These are phyloP conservation scores for Tichodroma muraria DNA, from an alignment of 2,113 vertebrate genomes.

Conservation along the genomic window DNA sequence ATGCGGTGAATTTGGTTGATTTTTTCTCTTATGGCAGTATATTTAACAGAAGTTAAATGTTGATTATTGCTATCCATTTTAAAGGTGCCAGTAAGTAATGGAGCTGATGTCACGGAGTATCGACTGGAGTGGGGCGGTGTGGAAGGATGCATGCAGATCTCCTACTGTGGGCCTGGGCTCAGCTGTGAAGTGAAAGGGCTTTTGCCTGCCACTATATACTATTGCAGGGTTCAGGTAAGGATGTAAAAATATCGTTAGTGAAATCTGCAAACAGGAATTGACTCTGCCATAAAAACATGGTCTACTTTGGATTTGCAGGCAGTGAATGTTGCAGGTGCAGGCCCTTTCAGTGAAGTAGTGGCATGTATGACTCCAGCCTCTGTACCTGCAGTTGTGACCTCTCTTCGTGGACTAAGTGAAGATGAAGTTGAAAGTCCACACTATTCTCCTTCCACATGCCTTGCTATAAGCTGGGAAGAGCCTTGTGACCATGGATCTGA, in stretches of 20 bases:
- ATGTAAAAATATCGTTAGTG: not conserved
- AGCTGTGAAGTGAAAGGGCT: constrained; percentile 90
- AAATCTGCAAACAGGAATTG: not conserved
- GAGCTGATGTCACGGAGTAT: constrained; percentile 86
- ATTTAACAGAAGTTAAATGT: constrained; percentile 3
- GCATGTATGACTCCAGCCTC: constrained; percentile 89
- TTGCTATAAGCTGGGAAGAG: constrained; percentile 88
- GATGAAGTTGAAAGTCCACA: constrained; percentile 74
- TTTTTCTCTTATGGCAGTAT: not conserved
- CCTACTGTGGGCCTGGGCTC: constrained; percentile 82
- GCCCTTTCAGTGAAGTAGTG: constrained; percentile 88
- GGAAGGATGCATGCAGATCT: constrained; percentile 89
- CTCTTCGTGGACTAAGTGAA: constrained; percentile 81
- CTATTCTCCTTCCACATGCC: constrained; percentile 90
- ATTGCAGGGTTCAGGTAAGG: constrained; percentile 90
- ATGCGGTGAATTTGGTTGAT: not conserved
- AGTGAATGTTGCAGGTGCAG: constrained; percentile 84
- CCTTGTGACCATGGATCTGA: constrained; percentile 91
- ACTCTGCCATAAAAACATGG: not conserved
- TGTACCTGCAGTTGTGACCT: constrained; percentile 86
- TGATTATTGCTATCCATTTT: not conserved
- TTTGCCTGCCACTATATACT: constrained; percentile 89
- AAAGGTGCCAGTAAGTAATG: constrained; percentile 85
- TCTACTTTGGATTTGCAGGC: constrained; percentile 70
- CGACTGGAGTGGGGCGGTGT: constrained; percentile 93